phyloP scores from a whole-genome alignment of 1,140 invertebrate species.

The Drosophila virilis region DNA sequence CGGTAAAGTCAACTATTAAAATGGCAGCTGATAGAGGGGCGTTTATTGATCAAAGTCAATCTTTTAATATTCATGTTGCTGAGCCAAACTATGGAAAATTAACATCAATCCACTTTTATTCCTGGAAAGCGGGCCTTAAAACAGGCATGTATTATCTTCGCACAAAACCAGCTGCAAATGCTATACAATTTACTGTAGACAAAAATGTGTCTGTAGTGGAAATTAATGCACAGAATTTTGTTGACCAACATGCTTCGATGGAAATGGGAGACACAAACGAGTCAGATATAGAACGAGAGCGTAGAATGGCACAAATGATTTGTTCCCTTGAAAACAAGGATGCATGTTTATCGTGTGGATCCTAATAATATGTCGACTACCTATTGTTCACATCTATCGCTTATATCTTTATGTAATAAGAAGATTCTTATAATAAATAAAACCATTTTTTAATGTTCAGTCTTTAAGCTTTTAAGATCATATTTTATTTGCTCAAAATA shows the following conservation, averaged over 20 bases:
- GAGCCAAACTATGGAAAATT: conserved; percentile 96
- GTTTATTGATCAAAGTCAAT: conserved; percentile 99
- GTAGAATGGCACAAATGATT: conserved; percentile 90
- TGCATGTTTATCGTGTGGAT: conserved; percentile 93
- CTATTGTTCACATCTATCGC: too few species aligned
- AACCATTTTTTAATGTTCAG: too few species aligned
- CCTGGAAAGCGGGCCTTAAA: conserved; percentile 98
- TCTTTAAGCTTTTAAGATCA: too few species aligned
- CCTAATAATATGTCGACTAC: conserved; percentile 32
- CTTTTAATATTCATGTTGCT: conserved; percentile 98
- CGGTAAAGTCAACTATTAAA: conserved; percentile 96
- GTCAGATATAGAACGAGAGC: conserved; percentile 85
- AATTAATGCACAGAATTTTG: conserved; percentile 36
- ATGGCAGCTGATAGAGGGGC: conserved; percentile 99
- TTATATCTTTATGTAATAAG: too few species aligned
- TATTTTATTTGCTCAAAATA: too few species aligned
- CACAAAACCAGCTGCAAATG: conserved; percentile 97
- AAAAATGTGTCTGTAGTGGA: conserved; percentile 88
- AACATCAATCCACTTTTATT: conserved; percentile 99
- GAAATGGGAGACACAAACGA: neutral
- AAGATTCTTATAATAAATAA: too few species aligned
- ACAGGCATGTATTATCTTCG: conserved; percentile 99
- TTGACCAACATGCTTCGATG: conserved; percentile 17
- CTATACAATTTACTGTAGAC: conserved; percentile 99
- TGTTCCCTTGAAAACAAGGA: conserved; percentile 97